Evolutionary conservation across 2,797 vertebrate species (phyloP).

Genomic region (Distichodus sexfasciatus): DNA sequence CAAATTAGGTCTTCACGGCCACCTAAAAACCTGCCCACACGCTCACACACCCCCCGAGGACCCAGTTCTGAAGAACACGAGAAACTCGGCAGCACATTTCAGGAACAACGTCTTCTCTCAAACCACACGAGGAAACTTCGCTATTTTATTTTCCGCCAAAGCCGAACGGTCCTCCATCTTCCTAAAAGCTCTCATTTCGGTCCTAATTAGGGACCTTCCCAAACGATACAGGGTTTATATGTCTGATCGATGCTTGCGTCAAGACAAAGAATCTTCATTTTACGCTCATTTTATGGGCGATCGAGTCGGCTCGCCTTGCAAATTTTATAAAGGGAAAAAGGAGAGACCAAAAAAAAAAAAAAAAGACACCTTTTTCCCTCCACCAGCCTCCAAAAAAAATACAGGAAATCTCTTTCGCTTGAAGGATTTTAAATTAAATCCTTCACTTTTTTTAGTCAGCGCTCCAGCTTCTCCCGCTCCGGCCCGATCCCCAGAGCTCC

Average conservation of each 20-base stretch:
- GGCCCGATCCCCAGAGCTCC: too few species aligned
- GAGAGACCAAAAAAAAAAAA: not conserved
- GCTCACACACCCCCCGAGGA: conserved; percentile 37
- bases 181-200: conserved; percentile 33
- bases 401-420: too few species aligned
- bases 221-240: not conserved
- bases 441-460: too few species aligned
- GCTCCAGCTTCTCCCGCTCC: too few species aligned
- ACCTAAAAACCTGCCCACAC: conserved; percentile 19
- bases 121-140: conserved; percentile 57
- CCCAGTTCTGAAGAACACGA: conserved; percentile 50
- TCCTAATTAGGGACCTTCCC: conserved; percentile 19
- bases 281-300: conserved; percentile 3
- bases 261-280: conserved; percentile 10
- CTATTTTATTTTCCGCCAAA: conserved; percentile 55
- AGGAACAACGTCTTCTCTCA: conserved; percentile 46
- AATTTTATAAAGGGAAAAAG: not conserved
- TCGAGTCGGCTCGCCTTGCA: not conserved
- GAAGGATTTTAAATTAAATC: too few species aligned
- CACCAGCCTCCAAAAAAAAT: not conserved
- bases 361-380: not conserved
- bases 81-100: conserved; percentile 58
- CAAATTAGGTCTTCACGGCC: too few species aligned
- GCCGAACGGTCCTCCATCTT: conserved; percentile 54
- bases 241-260: conserved; percentile 34